Evolutionary conservation across 2,888 invertebrate genomes (phyloP).

Genomic region (Halictus quadricinctus): DNA sequence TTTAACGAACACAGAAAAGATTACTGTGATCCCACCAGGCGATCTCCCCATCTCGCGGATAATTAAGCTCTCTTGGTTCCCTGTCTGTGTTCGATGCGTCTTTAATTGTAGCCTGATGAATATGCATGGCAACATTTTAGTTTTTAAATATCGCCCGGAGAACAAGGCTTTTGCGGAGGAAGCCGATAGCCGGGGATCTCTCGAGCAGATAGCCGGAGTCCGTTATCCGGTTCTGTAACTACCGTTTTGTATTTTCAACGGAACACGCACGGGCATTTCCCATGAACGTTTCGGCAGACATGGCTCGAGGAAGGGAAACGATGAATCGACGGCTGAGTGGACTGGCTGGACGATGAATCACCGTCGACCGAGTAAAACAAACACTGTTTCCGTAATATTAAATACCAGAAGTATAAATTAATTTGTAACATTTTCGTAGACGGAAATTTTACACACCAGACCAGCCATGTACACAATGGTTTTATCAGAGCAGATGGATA

Average conservation of each 20-base stretch:
- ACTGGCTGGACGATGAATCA: not conserved
- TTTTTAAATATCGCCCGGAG: conserved; percentile 55
- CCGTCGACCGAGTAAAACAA: not conserved
- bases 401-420: not conserved
- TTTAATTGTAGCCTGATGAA: conserved; percentile 69
- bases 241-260: conserved; percentile 17
- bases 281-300: conserved; percentile 2
- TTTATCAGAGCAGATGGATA: too few relatives aligned
- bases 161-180: conserved; percentile 14
- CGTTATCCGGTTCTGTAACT: conserved; percentile 32
- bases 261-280: not conserved
- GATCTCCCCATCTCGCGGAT: conserved; percentile 62
- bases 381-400: not conserved
- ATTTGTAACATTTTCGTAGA: not conserved
- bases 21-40: conserved; percentile 58
- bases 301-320: not conserved
- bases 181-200: conserved; percentile 31
- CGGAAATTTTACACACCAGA: too few relatives aligned
- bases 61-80: conserved; percentile 67
- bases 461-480: too few relatives aligned
- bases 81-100: conserved; percentile 58
- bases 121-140: conserved; percentile 64
- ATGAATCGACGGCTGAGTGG: conserved; percentile 10
- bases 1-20: conserved; percentile 63
- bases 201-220: conserved; percentile 39